Evolutionary conservation across 2,797 vertebrate genomes (phyloP), one percentile per base, ranked within the genome.

Genomic region (Agapornis canus): DNA sequence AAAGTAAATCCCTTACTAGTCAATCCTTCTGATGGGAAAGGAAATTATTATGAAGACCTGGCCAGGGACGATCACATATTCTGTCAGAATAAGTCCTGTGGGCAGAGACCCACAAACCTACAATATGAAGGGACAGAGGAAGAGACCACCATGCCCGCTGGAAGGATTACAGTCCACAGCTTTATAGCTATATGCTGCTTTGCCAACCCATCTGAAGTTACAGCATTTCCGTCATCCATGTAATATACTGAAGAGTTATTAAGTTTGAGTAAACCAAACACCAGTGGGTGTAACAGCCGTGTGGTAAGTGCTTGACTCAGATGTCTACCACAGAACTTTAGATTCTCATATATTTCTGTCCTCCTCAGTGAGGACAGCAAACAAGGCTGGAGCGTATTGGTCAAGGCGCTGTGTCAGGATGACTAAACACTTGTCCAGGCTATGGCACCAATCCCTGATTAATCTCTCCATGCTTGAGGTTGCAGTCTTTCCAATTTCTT

Each of bases 251-350:
- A 78, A 75, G 54, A 95, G 87, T 57, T 90, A 86, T 83, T 91
- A 83, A 81, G 47, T 63, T 35, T 60, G 80, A 84, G 70, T 72
- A 95, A 95, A 91, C 87, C 84, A 59, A 96, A 88, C 23, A 91
- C 61, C 66, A 90, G 95, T 86, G 95, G 94, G 95, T 94, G 94
- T 94, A 95, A 89, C 80, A 90, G 73, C 57, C 3, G 0, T 90
- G 91, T 84, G 94, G 96, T 91, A 88, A 96, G 52, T n/a, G 59
- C 59, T 94, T 95, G 92, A 95, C 84, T 96, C 96, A 96, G 66
- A 88, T 12, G 52, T 73, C 90, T 92, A 57, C 95, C 94, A 80
- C 92, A 92, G 77, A 91, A 63, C 43, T 88, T 27, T 11, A 90
- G 64, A 68, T 96, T 92, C 87, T 82, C 87, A 90, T 94, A 23